Conservation (phyloP, 2,113 vertebrate genomes). For the Petaurus breviceps region DNA sequence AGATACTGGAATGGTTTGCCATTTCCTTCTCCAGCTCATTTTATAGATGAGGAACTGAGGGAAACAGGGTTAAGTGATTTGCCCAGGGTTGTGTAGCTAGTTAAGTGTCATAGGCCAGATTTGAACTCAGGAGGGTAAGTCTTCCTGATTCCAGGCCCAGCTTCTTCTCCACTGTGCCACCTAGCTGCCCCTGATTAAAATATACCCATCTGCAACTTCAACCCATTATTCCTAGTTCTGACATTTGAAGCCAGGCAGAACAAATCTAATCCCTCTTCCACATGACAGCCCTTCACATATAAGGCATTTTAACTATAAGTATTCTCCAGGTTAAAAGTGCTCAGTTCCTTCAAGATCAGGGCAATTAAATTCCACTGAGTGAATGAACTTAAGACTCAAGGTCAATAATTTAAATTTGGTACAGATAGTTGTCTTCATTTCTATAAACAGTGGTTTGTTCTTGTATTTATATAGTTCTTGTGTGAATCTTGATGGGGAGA, state of each 20-base stretch:
- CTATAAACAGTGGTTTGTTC: neutral
- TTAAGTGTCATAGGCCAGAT: neutral
- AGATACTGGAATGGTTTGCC: neutral
- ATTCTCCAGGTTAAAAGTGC: neutral
- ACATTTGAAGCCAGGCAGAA: neutral
- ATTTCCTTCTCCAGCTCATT: neutral
- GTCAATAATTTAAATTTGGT: neutral
- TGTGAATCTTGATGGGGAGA: neutral
- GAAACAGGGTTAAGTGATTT: neutral
- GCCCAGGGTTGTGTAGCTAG: neutral
- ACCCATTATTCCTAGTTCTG: neutral
- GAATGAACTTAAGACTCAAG: neutral
- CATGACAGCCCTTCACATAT: neutral
- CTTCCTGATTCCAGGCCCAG: neutral
- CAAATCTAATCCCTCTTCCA: neutral
- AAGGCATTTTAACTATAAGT: neutral
- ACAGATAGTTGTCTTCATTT: neutral
- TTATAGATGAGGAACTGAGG: neutral
- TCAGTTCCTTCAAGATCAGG: neutral
- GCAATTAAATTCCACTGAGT: neutral
- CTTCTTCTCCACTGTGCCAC: neutral
- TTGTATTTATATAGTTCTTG: neutral
- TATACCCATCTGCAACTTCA: neutral
- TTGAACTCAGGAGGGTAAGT: neutral
- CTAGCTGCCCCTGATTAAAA: neutral